Conservation (phyloP, 2,797 vertebrate species). For the Hypotaenidia okinawae region DNA sequence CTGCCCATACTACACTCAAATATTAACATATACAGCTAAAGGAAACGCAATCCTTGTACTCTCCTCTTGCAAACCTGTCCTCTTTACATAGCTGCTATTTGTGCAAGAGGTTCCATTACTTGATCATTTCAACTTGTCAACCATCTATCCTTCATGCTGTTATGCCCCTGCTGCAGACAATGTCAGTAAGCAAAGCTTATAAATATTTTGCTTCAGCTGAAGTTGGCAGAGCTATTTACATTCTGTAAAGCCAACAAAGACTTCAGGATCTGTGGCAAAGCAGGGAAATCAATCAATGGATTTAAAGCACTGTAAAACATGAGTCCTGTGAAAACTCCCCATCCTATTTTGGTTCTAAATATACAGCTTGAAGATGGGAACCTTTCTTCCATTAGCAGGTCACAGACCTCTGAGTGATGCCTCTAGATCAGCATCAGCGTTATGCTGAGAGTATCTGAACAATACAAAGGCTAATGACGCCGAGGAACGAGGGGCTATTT, state of each 20-base stretch:
- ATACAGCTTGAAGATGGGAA: not conserved
- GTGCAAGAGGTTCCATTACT: not conserved
- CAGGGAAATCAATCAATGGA: not conserved
- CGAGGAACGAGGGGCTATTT: not conserved
- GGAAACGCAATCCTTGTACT: not conserved
- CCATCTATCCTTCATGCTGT: not conserved
- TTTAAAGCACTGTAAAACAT: not conserved
- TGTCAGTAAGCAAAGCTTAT: not conserved
- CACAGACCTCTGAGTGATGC: not conserved
- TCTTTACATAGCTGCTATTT: not conserved
- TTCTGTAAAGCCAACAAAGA: not conserved
- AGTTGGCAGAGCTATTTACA: not conserved
- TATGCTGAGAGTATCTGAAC: not conserved
- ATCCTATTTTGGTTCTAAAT: not conserved
- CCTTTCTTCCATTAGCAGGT: not conserved
- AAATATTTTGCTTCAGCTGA: not conserved
- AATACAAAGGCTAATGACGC: not conserved
- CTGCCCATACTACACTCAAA: not conserved
- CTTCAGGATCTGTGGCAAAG: not conserved
- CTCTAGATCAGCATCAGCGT: not conserved
- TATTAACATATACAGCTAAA: rapidly evolving
- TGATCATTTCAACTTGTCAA: not conserved
- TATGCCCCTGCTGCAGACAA: not conserved
- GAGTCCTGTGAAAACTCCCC: not conserved
- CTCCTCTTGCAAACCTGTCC: not conserved